Percentiles rank a stretch among this genome's conserved stretches.
Conservation (phyloP, 2,888 invertebrate species). For the Drosophila emarginata region DNA sequence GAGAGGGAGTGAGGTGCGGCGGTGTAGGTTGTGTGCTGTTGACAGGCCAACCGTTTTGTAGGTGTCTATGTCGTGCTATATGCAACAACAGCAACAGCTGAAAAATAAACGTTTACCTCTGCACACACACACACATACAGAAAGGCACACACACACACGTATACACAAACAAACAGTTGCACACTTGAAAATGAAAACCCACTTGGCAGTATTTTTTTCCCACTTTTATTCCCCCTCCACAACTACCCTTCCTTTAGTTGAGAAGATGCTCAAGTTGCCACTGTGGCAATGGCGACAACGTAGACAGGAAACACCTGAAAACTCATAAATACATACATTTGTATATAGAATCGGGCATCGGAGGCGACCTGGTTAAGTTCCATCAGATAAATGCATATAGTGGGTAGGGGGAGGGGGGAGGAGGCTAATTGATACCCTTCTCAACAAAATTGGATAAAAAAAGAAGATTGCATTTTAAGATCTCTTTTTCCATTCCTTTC, state of each 20-base stretch:
- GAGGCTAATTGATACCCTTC: background rate
- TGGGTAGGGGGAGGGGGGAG: no score
- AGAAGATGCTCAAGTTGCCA: conserved; percentile 56
- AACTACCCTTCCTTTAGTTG: conserved; percentile 16
- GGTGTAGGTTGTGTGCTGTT: conserved; percentile 6
- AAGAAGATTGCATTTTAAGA: background rate
- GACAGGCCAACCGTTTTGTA: conserved; percentile 45
- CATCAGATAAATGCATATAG: background rate
- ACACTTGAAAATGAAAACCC: conserved; percentile 60
- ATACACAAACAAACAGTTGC: conserved; percentile 14
- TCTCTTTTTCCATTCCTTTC: no score
- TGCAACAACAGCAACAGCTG: conserved; percentile 39
- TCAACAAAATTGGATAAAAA: background rate
- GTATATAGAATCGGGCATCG: background rate
- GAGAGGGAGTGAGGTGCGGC: background rate
- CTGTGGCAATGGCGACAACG: conserved; percentile 47
- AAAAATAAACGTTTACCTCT: conserved; percentile 48
- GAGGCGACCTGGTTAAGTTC: background rate
- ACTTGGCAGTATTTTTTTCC: conserved; percentile 40
- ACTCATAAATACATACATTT: conserved; percentile 50
- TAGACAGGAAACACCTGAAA: conserved; percentile 58
- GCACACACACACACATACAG: conserved; percentile 9
- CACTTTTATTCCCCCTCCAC: conserved; percentile 4
- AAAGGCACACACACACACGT: conserved; percentile 13
- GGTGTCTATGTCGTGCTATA: conserved; percentile 35